Evolutionary conservation across 2,888 invertebrate species (phyloP).

Genomic region (Latrodectus hesperus): DNA sequence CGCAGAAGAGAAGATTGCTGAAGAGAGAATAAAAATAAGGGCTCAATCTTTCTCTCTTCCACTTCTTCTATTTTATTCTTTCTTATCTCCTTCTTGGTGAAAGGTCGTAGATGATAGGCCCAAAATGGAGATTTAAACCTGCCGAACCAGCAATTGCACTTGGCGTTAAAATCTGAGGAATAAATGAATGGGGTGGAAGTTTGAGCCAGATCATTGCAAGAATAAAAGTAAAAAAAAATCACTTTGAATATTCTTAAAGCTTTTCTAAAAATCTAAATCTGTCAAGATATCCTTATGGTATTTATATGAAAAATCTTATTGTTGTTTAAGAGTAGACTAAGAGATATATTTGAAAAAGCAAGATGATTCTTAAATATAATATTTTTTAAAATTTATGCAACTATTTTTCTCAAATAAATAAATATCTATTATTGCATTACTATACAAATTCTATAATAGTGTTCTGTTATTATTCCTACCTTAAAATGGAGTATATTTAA

Average conservation of each 20-base stretch:
- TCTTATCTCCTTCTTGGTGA: constrained; percentile 11
- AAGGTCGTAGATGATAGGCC: constrained; percentile 48
- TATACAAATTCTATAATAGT: no score
- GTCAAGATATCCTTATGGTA: no score
- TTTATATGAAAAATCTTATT: no score
- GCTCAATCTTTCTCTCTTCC: constrained; percentile 15
- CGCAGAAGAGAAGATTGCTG: constrained; percentile 49
- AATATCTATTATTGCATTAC: no score
- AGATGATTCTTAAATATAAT: no score
- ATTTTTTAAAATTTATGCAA: no score
- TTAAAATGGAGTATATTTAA: no score
- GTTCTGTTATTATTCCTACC: no score
- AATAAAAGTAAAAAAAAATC: neutral
- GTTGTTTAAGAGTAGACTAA: no score
- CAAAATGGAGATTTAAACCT: constrained; percentile 60
- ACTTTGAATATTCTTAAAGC: neutral
- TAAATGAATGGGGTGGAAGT: constrained; percentile 20
- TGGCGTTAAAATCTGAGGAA: constrained; percentile 40
- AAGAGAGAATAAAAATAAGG: constrained; percentile 29
- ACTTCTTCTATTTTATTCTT: constrained; percentile 20
- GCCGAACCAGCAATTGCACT: constrained; percentile 48
- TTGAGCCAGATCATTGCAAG: neutral
- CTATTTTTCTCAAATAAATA: no score
- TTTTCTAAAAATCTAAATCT: neutral
- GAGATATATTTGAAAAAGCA: no score